These are phyloP conservation scores for Babyrousa celebensis DNA, from an alignment of 2,797 vertebrate species.

Conservation along the genomic window DNA sequence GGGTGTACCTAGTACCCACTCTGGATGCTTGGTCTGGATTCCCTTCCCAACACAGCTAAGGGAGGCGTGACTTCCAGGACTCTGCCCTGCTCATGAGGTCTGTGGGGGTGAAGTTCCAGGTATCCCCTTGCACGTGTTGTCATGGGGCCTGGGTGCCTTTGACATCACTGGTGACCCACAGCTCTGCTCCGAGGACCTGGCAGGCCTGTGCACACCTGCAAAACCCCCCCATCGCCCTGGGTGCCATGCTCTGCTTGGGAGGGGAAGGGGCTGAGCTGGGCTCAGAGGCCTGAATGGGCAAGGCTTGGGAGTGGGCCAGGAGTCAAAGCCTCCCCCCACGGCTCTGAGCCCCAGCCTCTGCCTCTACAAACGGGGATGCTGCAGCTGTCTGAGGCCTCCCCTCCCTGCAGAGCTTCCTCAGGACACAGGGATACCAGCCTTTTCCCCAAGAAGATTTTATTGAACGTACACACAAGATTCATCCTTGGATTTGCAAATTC, in stretches of 20 bases:
- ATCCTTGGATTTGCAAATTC: conserved; percentile 2
- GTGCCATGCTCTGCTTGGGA: background rate
- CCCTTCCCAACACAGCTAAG: background rate
- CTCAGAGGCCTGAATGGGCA: background rate
- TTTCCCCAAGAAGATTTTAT: conserved; percentile 54
- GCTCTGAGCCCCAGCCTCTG: background rate
- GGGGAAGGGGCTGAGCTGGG: background rate
- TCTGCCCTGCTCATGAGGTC: background rate
- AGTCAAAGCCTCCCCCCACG: background rate
- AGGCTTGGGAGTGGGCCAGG: background rate
- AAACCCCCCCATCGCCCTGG: too few species aligned
- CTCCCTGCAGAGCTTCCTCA: conserved; percentile 18
- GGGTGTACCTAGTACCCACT: background rate
- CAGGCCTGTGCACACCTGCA: background rate
- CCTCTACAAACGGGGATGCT: background rate
- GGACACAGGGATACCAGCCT: conserved; percentile 57
- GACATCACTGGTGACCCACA: background rate
- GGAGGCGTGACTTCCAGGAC: background rate
- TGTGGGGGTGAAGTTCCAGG: background rate
- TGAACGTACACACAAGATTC: background rate
- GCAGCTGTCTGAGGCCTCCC: background rate
- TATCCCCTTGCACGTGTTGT: background rate
- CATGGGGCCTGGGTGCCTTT: background rate
- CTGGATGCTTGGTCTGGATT: background rate
- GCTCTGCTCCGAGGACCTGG: background rate